Conservation (phyloP, 2,797 vertebrate species). For the Gephyroberyx darwinii region DNA sequence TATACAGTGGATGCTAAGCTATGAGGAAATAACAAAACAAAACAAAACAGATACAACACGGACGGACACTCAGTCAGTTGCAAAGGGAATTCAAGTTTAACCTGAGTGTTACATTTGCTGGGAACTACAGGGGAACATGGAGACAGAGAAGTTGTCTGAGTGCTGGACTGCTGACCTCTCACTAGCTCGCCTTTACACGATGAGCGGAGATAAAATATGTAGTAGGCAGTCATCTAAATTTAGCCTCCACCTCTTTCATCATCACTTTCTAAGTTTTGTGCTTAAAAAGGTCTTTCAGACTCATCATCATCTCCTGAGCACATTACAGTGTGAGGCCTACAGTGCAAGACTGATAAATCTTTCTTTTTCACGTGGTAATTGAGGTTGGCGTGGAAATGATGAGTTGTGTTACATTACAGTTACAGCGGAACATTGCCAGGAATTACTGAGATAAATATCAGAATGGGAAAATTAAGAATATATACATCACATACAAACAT, state of each 20-base stretch:
- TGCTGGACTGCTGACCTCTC: conserved; percentile 72
- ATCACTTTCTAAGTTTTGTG: conserved; percentile 75
- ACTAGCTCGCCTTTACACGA: conserved; percentile 56
- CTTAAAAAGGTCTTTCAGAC: conserved; percentile 53
- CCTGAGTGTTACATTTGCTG: conserved; percentile 22
- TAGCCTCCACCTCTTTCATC: conserved; percentile 72
- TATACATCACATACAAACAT: neutral
- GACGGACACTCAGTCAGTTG: neutral
- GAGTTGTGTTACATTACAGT: neutral
- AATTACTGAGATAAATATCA: neutral
- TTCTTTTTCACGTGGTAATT: neutral
- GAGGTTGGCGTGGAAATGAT: conserved; percentile 19
- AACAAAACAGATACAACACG: neutral
- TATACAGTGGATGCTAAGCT: neutral
- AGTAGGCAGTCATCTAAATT: conserved; percentile 74
- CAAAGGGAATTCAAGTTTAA: conserved; percentile 20
- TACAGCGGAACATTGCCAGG: neutral
- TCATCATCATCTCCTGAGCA: conserved; percentile 48
- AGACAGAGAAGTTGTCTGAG: conserved; percentile 30
- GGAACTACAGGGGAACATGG: conserved; percentile 24
- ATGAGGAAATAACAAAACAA: neutral
- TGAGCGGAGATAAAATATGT: conserved; percentile 78
- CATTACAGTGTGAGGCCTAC: conserved; percentile 25
- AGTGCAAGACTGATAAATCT: conserved; percentile 15
- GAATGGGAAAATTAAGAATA: neutral